These are phyloP conservation scores for Boleophthalmus pectinirostris DNA, from an alignment of 2,113 vertebrate species.

Conservation along the genomic window DNA sequence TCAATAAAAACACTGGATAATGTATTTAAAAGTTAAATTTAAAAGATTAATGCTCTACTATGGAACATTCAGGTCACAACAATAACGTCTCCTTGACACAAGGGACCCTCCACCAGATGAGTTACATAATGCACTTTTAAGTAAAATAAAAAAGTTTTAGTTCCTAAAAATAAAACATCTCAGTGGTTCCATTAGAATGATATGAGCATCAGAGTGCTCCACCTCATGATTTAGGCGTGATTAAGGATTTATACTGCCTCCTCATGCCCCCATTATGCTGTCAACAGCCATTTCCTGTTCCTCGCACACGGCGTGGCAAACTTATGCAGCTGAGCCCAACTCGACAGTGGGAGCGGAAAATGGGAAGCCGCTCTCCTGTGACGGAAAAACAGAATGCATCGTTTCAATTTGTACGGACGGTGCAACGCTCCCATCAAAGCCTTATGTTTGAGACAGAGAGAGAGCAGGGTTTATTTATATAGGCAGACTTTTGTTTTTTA, in stretches of 20 bases:
- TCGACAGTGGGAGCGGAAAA: constrained; percentile 71
- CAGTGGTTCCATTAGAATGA: constrained; percentile 40
- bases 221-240: constrained; percentile 73
- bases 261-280: constrained; percentile 70
- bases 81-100: too few species aligned
- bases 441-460: constrained; percentile 34
- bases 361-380: constrained; percentile 70
- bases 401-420: constrained; percentile 73
- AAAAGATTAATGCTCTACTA: too few species aligned
- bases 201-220: constrained; percentile 55
- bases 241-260: constrained; percentile 73
- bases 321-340: constrained; percentile 69
- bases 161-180: constrained; percentile 18
- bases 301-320: constrained; percentile 59
- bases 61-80: too few species aligned
- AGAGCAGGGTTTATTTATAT: constrained; percentile 58
- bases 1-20: too few species aligned
- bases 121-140: neutral
- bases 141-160: neutral
- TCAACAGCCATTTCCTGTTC: constrained; percentile 70
- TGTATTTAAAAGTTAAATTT: too few species aligned
- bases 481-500: constrained; percentile 25
- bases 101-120: too few species aligned
- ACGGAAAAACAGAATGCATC: constrained; percentile 74
- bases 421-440: constrained; percentile 45